Base-by-base conservation (phyloP, 2,113 vertebrate genomes). In the Thunnus thynnus region DNA sequence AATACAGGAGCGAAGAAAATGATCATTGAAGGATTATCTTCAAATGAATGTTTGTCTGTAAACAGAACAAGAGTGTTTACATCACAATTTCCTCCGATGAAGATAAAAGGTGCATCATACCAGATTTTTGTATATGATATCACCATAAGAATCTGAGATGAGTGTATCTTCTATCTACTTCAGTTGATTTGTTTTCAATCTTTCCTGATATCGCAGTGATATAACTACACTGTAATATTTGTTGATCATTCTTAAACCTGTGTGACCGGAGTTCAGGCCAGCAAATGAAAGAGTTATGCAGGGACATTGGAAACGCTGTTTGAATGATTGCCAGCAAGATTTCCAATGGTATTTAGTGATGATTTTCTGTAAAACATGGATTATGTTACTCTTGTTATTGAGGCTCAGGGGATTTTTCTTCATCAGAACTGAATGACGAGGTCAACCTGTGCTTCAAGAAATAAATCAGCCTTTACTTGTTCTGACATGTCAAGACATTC, bases 401-500 rank as follows among this genome's bases (percentile, higher is more conserved):
- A 20, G 1, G 17, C 11, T 30, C 18, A 3, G 30, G 50, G 12
- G 6, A 20, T 22, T 13, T 6, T 20, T 22, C 25, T 16, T 41
- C 46, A 22, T 36, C 17, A 51, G 17, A 20, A 13, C 54, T 72
- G 25, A 47, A 18, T 46, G 36, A 71, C 3, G 13, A 51, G 30
- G 58, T 58, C 66, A 60, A 13, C 11, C 27, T 10, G 25, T 36
- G 56, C 63, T 50, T 22, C 46, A 3, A 17, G 3, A 67, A 20
- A 58, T 48, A 22, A 36, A 8, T 69, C 25, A 27, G 32, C 22
- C 41, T 41, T 12, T 27, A 18, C 60, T 68, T 41, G 48, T 27
- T 62, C 20, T 63, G 18, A 52, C 6, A 32, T 52, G 44, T 58
- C 8, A 73, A 73, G n/a, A 30, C 41, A 48, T 79, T 32, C 12